Evolutionary conservation across 2,797 vertebrate species (phyloP).

Genomic region (Allobates femoralis): DNA sequence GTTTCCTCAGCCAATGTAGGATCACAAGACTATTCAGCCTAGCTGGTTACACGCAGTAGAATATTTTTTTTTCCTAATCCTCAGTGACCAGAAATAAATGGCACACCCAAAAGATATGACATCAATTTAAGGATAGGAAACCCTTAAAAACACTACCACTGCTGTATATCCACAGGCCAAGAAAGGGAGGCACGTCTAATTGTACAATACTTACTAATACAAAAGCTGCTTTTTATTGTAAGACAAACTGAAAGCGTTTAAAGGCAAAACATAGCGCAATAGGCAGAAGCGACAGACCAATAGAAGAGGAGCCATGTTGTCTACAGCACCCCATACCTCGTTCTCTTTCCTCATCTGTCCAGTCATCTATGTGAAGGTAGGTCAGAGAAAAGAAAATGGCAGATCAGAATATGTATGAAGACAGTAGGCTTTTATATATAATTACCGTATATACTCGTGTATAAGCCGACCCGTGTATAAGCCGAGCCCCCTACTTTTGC

Average conservation of each 20-base stretch:
- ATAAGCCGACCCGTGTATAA: no score
- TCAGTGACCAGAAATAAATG: no score
- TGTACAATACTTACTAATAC: not conserved
- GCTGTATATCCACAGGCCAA: not conserved
- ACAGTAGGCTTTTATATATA: not conserved
- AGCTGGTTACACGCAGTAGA: no score
- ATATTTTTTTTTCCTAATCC: no score
- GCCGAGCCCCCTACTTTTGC: no score
- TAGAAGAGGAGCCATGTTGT: constrained; percentile 32
- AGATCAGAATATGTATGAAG: constrained; percentile 17
- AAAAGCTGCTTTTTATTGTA: not conserved
- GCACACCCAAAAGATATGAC: no score
- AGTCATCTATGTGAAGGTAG: constrained; percentile 85
- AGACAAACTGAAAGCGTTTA: not conserved
- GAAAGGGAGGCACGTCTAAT: not conserved
- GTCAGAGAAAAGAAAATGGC: constrained; percentile 41
- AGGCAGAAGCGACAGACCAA: constrained; percentile 60
- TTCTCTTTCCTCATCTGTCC: constrained; percentile 95
- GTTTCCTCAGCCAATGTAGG: no score
- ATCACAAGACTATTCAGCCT: no score
- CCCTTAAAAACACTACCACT: not conserved
- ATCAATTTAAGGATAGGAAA: no score
- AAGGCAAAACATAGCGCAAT: constrained; percentile 30
- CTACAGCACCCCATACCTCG: constrained; percentile 84
- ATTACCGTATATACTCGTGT: no score